A percentile compares a stretch with the other conserved stretches of the same genome.
Evolutionary conservation across 2,797 vertebrate genomes (phyloP).

Genomic region (Gymnopithys bicolor): DNA sequence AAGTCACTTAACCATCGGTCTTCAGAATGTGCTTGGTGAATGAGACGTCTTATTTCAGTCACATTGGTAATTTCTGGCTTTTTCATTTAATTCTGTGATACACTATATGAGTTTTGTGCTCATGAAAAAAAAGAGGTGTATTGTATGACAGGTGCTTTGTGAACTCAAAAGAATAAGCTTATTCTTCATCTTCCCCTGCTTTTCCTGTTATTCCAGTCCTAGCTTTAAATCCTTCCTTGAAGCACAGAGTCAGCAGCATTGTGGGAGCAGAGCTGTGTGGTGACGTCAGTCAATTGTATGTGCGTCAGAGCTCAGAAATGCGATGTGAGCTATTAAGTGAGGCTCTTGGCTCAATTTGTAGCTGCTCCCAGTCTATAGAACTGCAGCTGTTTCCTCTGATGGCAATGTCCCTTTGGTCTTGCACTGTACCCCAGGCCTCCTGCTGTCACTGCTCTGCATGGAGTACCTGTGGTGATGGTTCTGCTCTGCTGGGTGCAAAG

Average conservation of each 20-base stretch:
- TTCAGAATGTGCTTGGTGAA: background rate
- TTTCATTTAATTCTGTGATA: background rate
- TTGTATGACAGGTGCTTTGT: background rate
- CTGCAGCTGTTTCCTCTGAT: background rate
- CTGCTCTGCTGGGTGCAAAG: background rate
- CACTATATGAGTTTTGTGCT: background rate
- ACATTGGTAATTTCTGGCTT: background rate
- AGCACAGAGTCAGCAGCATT: background rate
- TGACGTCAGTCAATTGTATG: background rate
- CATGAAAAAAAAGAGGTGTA: background rate
- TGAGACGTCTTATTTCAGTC: background rate
- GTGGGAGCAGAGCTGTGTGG: background rate
- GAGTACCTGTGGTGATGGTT: rapidly evolving
- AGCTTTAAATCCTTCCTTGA: background rate
- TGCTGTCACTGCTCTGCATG: background rate
- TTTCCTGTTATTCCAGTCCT: conserved; percentile 40
- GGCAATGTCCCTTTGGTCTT: background rate
- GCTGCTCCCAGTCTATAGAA: background rate
- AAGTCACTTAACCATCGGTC: background rate
- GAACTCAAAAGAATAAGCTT: background rate
- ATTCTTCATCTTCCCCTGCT: background rate
- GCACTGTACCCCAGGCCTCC: background rate
- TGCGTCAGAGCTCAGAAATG: conserved; percentile 1
- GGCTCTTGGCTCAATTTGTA: background rate
- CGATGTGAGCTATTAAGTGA: background rate